phyloP scores from a whole-genome alignment of 2,888 invertebrate species.

The Aphodius granarius region DNA sequence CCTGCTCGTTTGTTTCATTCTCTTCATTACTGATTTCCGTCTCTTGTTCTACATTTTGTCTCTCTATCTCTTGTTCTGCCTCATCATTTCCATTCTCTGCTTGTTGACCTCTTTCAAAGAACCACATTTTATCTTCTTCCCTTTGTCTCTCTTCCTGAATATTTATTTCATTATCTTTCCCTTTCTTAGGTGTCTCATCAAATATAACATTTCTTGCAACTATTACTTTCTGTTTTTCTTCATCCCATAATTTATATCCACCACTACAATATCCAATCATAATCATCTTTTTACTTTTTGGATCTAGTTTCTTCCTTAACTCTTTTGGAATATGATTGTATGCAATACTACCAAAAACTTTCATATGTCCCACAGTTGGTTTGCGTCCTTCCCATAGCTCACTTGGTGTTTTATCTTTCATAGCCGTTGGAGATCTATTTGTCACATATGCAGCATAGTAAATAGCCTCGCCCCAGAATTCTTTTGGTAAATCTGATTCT shows the following conservation, averaged over 20 bases:
- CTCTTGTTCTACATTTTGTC: no score
- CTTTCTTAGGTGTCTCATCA: constrained; percentile 14
- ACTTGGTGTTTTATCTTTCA: constrained; percentile 18
- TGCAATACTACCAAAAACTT: constrained; percentile 26
- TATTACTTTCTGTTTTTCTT: constrained; percentile 19
- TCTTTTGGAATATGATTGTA: constrained; percentile 23
- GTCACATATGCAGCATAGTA: constrained; percentile 17
- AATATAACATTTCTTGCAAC: constrained; percentile 21
- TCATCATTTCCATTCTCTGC: no score
- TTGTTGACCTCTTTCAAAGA: no score
- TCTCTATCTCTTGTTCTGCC: no score
- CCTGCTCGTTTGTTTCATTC: no score
- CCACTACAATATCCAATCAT: constrained; percentile 23
- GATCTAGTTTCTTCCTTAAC: constrained; percentile 19
- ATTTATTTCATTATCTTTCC: no score
- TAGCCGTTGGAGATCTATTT: constrained; percentile 21
- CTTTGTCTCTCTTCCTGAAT: no score
- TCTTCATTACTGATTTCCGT: no score
- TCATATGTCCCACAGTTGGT: constrained; percentile 23
- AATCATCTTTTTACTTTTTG: constrained; percentile 20
- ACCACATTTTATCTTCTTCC: no score
- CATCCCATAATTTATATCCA: constrained; percentile 27
- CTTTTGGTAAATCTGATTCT: constrained; percentile 24
- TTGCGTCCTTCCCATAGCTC: constrained; percentile 26
- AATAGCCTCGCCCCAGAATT: constrained; percentile 29